Percentiles rank a stretch among this genome's conserved stretches.
Conservation (phyloP, 2,113 vertebrate species). For the Bubo blakistoni region DNA sequence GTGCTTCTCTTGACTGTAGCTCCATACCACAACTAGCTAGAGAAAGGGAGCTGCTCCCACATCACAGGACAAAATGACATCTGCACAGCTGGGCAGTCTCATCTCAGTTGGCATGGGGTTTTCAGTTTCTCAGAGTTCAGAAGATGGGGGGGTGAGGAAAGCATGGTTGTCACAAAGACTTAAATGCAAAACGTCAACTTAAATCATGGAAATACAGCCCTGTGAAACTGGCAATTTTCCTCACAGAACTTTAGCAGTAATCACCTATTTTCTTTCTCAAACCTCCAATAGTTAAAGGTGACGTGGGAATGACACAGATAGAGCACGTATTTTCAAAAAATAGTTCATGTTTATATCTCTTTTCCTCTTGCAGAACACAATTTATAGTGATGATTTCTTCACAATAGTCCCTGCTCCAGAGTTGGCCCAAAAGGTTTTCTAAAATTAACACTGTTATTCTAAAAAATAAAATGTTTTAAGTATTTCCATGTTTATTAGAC, state of each 20-base stretch:
- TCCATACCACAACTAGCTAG: background rate
- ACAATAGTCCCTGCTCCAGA: background rate
- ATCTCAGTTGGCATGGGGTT: background rate
- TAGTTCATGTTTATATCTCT: background rate
- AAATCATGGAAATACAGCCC: background rate
- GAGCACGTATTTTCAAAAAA: background rate
- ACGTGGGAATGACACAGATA: background rate
- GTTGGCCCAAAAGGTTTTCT: background rate
- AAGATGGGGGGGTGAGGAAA: background rate
- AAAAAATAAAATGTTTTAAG: background rate
- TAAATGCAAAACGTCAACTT: background rate
- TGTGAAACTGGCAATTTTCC: accelerated
- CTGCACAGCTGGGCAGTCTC: background rate
- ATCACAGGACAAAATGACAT: background rate
- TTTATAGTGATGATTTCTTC: background rate
- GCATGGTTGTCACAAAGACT: background rate
- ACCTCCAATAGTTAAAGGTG: background rate
- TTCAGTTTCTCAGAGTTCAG: background rate
- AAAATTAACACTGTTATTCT: background rate
- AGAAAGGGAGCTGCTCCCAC: background rate
- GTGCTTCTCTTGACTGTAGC: background rate
- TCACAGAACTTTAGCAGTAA: background rate
- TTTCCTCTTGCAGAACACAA: background rate
- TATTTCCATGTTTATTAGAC: background rate
- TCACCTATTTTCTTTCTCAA: background rate